phyloP scores from a whole-genome alignment of 2,888 invertebrate species.

The Brenthis ino region DNA sequence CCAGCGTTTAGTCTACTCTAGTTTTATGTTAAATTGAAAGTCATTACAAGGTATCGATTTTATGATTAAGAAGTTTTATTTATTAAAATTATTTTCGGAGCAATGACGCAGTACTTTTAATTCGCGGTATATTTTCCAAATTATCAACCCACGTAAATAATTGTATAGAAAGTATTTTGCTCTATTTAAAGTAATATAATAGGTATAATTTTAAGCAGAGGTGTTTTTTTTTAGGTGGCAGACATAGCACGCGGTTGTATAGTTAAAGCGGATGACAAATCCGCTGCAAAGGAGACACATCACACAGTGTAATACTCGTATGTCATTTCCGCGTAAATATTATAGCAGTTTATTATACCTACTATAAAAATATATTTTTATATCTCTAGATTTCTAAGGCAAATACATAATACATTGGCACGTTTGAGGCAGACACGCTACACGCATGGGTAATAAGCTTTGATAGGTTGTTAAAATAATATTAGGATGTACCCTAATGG shows the following conservation, averaged over 20 bases:
- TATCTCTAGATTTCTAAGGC: background rate
- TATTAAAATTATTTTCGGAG: slow-evolving; percentile 1
- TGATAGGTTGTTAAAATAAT: slow-evolving; percentile 2
- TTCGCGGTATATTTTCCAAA: background rate
- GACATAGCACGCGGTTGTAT: too few relatives aligned
- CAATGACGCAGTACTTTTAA: slow-evolving; percentile 11
- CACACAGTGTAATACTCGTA: too few relatives aligned
- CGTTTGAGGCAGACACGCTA: background rate
- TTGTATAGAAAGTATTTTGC: background rate
- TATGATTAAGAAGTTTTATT: slow-evolving; percentile 1
- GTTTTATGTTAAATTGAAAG: background rate
- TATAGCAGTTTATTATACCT: too few relatives aligned
- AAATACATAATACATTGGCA: background rate
- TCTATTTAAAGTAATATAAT: too few relatives aligned
- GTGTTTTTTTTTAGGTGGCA: too few relatives aligned
- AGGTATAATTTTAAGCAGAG: too few relatives aligned
- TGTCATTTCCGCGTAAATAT: too few relatives aligned
- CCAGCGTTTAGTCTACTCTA: too few relatives aligned
- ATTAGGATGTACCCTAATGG: background rate
- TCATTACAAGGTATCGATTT: slow-evolving; percentile 8
- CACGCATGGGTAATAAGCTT: background rate
- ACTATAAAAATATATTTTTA: background rate
- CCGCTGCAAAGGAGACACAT: too few relatives aligned
- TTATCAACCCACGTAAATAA: slow-evolving; percentile 5
- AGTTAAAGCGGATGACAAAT: too few relatives aligned